Evolutionary conservation across 1,140 invertebrate species (phyloP), one percentile per base, ranked within the genome.

Genomic region (Neotoxoptera formosana): DNA sequence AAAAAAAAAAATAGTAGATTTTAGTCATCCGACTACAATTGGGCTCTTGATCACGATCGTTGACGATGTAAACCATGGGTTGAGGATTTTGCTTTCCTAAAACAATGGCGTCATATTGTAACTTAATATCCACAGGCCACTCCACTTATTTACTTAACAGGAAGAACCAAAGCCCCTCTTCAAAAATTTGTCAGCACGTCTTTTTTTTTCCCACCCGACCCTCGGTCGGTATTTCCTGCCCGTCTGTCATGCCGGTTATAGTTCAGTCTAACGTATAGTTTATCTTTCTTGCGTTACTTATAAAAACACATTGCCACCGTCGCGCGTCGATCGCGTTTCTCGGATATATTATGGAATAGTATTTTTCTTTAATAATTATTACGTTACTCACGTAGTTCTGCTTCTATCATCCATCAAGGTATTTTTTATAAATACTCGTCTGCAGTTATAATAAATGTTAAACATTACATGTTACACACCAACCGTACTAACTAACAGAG

Each of bases 111-210:
- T 86, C 14, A 36, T 17, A 89, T 89, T 89, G 91, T 93, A 93
- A 93, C 34, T 56, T 51, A 56, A 93, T 93, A 93, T 51, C 47
- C 48, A 86, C 91, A 93, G 48, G 7, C 91, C 91, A 93, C 91
- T 93, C 34, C 91, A 83, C 81, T 86, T 86, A 93, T 86, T 93
- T 83, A 86, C 81, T 93, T 36, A 84, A 93, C 76, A 84, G 91
- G 81, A 93, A 93, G 91, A 93, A 83, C 81, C 30, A 53, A 41
- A 83, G 91, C 91, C 91, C 91, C 91, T 93, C 91, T 93, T 86
- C n/a, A 47, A 86, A 93, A 93, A 93, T 86, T 83, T 83, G 91
- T 86, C 91, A 93, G 91, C 81, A 45, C 30, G 48, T 93, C 67
- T 93, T 83, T 93, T 93, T 83, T 92, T 48, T 92, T 93, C 91